Evolutionary conservation across 1,140 invertebrate genomes (phyloP).

Genomic region (Chymomyza costata): DNA sequence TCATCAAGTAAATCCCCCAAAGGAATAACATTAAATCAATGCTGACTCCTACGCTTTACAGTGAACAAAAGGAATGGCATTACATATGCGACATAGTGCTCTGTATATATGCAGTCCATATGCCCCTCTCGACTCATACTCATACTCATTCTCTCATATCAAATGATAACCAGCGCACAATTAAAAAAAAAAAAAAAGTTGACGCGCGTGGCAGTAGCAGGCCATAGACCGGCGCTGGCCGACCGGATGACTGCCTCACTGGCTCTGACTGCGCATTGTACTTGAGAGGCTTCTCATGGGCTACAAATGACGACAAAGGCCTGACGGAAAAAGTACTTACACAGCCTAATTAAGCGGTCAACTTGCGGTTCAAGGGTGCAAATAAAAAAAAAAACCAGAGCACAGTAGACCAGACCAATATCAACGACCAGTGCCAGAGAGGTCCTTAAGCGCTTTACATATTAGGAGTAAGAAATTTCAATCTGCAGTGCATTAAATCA

Average conservation of each 20-base stretch:
- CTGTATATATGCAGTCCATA: background rate
- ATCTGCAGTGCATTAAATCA: conserved; percentile 42
- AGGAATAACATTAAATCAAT: conserved; percentile 7
- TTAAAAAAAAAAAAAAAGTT: conserved; percentile 58
- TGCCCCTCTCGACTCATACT: background rate
- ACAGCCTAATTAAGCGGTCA: conserved; percentile 63
- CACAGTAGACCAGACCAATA: too few species aligned
- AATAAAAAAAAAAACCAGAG: background rate
- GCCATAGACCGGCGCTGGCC: conserved; percentile 28
- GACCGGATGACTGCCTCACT: background rate
- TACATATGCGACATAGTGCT: conserved; percentile 5
- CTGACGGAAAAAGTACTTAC: conserved; percentile 54
- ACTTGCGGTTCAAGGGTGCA: conserved; percentile 54
- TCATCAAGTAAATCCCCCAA: conserved; percentile 34
- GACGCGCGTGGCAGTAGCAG: conserved; percentile 39
- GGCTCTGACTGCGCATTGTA: conserved; percentile 41
- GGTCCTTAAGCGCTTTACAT: conserved; percentile 32
- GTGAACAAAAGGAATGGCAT: conserved; percentile 11
- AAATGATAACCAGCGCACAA: conserved; percentile 61
- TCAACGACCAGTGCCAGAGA: conserved; percentile 5
- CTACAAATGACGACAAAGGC: conserved; percentile 16
- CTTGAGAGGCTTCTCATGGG: conserved; percentile 11
- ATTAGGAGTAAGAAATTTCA: conserved; percentile 20
- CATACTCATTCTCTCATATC: conserved; percentile 50
- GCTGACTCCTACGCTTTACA: too few species aligned